Conservation (phyloP, 30 jellyfish, hydroid and myxozoan species). For the Pseudorhiza aurosa region DNA sequence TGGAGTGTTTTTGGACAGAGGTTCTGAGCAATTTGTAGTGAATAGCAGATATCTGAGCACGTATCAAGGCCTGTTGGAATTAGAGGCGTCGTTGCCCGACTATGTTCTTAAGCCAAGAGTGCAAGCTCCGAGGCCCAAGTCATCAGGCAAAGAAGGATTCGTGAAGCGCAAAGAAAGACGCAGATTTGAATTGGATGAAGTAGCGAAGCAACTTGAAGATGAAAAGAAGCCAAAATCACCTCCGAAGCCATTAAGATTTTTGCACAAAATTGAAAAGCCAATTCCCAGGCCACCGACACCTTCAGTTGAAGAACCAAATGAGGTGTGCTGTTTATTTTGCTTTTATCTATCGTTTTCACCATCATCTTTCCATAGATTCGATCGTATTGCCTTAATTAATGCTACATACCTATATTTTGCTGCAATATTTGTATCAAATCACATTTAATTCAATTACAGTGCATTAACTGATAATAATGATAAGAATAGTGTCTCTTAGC, state of each 20-base stretch:
- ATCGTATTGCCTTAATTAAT: no score
- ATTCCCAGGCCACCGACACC: slow-evolving; percentile 99
- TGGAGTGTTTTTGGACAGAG: slow-evolving; percentile 95
- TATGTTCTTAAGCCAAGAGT: slow-evolving; percentile 88
- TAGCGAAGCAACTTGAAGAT: slow-evolving; percentile 81
- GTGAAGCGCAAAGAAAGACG: slow-evolving; percentile 89
- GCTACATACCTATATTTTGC: no score
- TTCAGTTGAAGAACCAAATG: slow-evolving; percentile 74
- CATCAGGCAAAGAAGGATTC: slow-evolving; percentile 73
- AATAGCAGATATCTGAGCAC: slow-evolving; percentile 87
- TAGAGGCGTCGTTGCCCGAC: slow-evolving; percentile 93
- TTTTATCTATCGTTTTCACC: no score
- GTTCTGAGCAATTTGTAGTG: slow-evolving; percentile 89
- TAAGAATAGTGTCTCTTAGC: no score
- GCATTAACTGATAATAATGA: no score
- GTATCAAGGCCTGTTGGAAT: slow-evolving; percentile 91
- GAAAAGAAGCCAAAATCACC: slow-evolving; percentile 75
- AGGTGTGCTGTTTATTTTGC: no score
- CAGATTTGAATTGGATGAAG: slow-evolving; percentile 83
- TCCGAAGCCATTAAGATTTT: slow-evolving; percentile 76
- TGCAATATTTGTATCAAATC: no score
- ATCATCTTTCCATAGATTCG: no score
- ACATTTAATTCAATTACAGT: no score
- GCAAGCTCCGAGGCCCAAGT: slow-evolving; percentile 90
- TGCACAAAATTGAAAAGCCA: slow-evolving; percentile 94